These are phyloP conservation scores for Acomys russatus DNA, from an alignment of 2,797 vertebrate species.

Conservation along the genomic window DNA sequence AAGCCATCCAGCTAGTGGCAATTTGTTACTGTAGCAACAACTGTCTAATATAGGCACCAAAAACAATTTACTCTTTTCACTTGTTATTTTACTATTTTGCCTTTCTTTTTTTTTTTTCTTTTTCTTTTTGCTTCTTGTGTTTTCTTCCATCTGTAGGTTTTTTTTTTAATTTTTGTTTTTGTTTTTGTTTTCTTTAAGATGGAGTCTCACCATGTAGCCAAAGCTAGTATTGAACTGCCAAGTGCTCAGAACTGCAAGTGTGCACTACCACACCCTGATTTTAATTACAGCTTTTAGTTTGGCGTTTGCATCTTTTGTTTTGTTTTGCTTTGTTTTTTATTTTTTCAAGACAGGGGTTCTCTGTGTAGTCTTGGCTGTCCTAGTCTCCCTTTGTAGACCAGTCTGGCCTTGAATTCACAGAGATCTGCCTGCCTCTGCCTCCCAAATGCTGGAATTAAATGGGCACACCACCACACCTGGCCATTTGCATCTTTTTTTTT, in stretches of 20 bases:
- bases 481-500: slow-evolving; percentile 34
- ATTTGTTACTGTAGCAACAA: background rate
- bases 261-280: background rate
- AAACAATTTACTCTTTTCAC: background rate
- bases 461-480: background rate
- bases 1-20: background rate
- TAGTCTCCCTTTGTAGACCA: no score
- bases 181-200: background rate
- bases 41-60: background rate
- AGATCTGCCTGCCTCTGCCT: no score
- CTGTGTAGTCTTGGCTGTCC: no score
- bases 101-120: background rate
- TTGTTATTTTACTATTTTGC: slow-evolving; percentile 24
- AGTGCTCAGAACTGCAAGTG: background rate
- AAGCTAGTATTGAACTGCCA: background rate
- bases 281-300: background rate
- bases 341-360: no score
- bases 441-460: no score
- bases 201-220: background rate
- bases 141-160: background rate
- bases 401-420: no score
- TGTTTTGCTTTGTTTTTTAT: no score
- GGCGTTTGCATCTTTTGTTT: background rate
- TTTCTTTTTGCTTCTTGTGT: background rate
- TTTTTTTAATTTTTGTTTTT: background rate